Base-by-base conservation (phyloP, 2,888 invertebrate genomes). In the Cetonia aurata region DNA sequence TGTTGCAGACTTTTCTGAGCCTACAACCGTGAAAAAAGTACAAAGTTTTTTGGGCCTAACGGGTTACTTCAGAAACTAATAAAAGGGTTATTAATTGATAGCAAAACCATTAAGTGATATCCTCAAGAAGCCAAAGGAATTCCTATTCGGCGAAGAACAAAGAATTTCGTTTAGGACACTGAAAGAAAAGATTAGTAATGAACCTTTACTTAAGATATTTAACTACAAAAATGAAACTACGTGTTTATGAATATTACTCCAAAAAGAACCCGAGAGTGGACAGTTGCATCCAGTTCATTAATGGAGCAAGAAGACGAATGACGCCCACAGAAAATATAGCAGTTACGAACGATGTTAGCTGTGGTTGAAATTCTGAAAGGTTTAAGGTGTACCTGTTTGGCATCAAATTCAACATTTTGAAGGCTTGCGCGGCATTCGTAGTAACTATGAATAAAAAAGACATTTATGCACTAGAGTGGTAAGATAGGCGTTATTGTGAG, bases 271-370 rank as follows among this genome's bases (percentile, higher is more conserved):
- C 13, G 44, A 44, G 44, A 13, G 13, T 44, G 44, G 44, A 3
- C 44, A 44, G 6, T 6, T 44, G 13, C 44, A 44, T 13, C 44
- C 44, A 13, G 6, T 44, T n/a, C 6, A 13, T 44, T 44, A n/a
- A 1, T 50, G 50, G 50, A 50, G 50, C 17, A 44, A 13, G 6
- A 44, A 44, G 13, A 6, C 44, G 3, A 44, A 44, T 13, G 44
- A 44, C 6, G 44, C 44, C 44, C 44, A 44, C 1, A 44, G 13
- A 33, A 78, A 77, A 67, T 81, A 80, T 53, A 57, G 67, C 13
- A 80, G 80, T 19, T 83, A 83, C 70, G 80, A 82, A 68, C 6
- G 25, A 4, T 25, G 1, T 25, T 25, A 25, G 25, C 25, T 3
- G 25, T 25, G 25, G 25, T 25, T 25, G 25, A 25, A 25, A 4